Conservation (phyloP, 2,888 invertebrate genomes). For the Molorchus minor region DNA sequence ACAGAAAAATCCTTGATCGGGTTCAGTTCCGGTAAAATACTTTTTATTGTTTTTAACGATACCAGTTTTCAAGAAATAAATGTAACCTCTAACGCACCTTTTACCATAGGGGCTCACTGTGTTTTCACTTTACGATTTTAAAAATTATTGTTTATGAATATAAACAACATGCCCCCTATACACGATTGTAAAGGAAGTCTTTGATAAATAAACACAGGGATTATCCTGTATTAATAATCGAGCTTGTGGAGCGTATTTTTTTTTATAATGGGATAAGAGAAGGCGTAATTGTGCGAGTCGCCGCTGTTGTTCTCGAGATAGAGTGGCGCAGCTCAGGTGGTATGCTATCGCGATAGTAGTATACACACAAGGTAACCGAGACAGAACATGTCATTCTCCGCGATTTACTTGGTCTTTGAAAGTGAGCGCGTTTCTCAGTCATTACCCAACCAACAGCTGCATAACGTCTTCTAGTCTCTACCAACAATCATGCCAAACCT, state of each 20-base stretch:
- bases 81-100: background rate
- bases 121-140: too few species aligned
- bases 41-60: background rate
- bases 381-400: conserved; percentile 31
- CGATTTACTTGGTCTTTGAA: conserved; percentile 23
- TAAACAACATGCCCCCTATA: too few species aligned
- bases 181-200: too few species aligned
- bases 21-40: background rate
- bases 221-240: too few species aligned
- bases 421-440: conserved; percentile 16
- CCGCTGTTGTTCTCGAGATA: conserved; percentile 32
- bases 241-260: background rate
- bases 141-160: too few species aligned
- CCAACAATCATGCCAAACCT: conserved; percentile 37
- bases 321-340: conserved; percentile 31
- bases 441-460: conserved; percentile 12
- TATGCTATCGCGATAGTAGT: conserved; percentile 41
- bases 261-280: background rate
- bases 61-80: background rate
- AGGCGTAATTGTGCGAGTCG: conserved; percentile 23
- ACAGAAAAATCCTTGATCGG: background rate
- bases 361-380: conserved; percentile 36
- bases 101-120: background rate
- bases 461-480: conserved; percentile 15
- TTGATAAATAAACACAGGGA: too few species aligned